phyloP scores from a whole-genome alignment of 1,140 invertebrate genomes.

The Branchinecta lindahli region DNA sequence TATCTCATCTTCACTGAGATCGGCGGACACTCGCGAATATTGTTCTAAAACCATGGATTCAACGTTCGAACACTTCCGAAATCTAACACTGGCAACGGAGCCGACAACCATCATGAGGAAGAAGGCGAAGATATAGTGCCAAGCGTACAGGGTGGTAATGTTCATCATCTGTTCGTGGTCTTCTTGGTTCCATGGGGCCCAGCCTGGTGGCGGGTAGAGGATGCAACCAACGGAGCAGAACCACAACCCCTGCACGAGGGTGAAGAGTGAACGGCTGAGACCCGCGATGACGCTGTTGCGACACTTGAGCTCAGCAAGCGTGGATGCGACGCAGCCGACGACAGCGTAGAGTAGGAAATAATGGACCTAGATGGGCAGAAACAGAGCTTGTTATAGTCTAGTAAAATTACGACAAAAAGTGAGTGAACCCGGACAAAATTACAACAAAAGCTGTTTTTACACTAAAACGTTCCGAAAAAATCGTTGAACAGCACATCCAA shows the following conservation, averaged over 20 bases:
- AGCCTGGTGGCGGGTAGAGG: slow-evolving; percentile 34
- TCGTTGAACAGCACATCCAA: too few relatives aligned
- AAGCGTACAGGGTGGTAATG: slow-evolving; percentile 34
- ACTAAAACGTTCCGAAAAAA: not conserved
- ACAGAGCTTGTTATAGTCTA: not conserved
- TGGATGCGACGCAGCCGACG: slow-evolving; percentile 25
- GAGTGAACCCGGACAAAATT: not conserved
- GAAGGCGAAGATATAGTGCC: slow-evolving; percentile 32
- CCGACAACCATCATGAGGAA: slow-evolving; percentile 28
- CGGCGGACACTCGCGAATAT: too few relatives aligned
- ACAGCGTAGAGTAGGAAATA: slow-evolving; percentile 34
- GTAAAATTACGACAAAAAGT: not conserved
- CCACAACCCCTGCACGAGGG: slow-evolving; percentile 37
- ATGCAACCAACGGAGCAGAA: slow-evolving; percentile 39
- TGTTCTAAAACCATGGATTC: slow-evolving; percentile 7
- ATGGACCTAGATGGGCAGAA: slow-evolving; percentile 29
- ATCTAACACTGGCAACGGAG: slow-evolving; percentile 23
- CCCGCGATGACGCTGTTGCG: slow-evolving; percentile 30
- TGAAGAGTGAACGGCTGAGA: slow-evolving; percentile 30
- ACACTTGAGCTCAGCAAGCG: slow-evolving; percentile 32
- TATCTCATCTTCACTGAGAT: too few relatives aligned
- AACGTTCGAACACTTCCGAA: slow-evolving; percentile 10
- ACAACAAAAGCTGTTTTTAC: not conserved
- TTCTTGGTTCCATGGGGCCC: slow-evolving; percentile 31
- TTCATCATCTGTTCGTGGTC: slow-evolving; percentile 36